phyloP scores from a whole-genome alignment of 2,113 vertebrate species.

The Bubo bubo region DNA sequence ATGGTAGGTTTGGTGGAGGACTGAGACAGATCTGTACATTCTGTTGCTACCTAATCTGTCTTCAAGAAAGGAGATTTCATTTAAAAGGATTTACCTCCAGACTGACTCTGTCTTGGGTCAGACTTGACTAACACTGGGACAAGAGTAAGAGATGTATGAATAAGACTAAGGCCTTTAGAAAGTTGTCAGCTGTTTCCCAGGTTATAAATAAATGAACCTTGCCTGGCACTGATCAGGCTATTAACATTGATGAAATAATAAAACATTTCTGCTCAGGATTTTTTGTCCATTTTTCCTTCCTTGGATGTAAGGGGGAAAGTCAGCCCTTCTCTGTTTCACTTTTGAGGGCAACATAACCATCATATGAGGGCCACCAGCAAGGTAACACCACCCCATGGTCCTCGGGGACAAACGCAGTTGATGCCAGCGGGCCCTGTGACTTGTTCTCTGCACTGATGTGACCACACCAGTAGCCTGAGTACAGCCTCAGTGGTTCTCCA shows the following conservation, averaged over 20 bases:
- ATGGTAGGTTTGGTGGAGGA: neutral
- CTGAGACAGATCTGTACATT: neutral
- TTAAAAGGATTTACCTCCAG: neutral
- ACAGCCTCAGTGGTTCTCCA: neutral
- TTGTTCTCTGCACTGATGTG: neutral
- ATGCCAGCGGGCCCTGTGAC: neutral
- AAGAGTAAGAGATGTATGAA: neutral
- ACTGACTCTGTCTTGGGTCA: neutral
- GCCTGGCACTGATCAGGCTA: neutral
- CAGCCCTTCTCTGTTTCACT: neutral
- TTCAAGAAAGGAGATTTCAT: neutral
- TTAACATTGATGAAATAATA: neutral
- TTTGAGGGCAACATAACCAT: rapidly evolving
- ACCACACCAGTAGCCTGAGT: neutral
- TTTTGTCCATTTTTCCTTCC: neutral
- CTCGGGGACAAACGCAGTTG: neutral
- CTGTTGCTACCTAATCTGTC: neutral
- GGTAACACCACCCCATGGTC: neutral
- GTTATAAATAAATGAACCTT: neutral
- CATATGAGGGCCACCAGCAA: neutral
- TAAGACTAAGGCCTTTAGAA: neutral
- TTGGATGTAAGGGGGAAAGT: neutral
- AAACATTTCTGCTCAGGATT: neutral
- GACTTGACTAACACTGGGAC: neutral
- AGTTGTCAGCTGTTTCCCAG: neutral